Evolutionary conservation across 1,140 invertebrate species (phyloP).

Genomic region (Armadillidium nasatum): DNA sequence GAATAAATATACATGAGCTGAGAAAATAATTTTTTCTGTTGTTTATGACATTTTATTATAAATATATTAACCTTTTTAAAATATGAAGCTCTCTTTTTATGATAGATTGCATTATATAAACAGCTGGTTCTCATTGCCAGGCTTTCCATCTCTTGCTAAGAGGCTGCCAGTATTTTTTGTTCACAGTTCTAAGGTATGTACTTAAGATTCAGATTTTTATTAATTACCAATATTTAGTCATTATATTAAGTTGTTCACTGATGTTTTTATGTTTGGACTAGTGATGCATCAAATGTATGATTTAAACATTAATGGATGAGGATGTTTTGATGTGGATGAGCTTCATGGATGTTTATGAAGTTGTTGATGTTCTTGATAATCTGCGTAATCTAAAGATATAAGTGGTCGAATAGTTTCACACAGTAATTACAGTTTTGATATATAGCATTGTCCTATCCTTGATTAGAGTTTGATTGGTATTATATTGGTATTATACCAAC

Average conservation of each 20-base stretch:
- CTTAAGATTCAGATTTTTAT: not conserved
- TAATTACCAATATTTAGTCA: not conserved
- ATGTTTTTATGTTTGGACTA: not conserved
- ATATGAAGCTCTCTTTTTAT: not conserved
- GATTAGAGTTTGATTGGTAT: not conserved
- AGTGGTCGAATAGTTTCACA: no score
- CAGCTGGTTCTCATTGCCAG: not conserved
- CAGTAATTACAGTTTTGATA: no score
- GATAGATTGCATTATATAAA: not conserved
- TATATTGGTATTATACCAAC: not conserved
- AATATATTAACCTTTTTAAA: not conserved
- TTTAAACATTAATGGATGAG: no score
- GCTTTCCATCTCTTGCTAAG: not conserved
- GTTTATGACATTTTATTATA: no score
- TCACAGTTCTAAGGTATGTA: not conserved
- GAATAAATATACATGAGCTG: no score
- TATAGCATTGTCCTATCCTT: no score
- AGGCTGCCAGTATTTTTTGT: not conserved
- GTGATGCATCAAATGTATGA: not conserved
- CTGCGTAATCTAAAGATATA: no score
- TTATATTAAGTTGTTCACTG: not conserved
- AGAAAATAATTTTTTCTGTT: no score
- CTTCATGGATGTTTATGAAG: not conserved
- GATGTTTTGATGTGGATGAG: not conserved
- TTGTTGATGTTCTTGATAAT: no score